phyloP scores from a whole-genome alignment of 2,113 vertebrate species.

The Alethe diademata region DNA sequence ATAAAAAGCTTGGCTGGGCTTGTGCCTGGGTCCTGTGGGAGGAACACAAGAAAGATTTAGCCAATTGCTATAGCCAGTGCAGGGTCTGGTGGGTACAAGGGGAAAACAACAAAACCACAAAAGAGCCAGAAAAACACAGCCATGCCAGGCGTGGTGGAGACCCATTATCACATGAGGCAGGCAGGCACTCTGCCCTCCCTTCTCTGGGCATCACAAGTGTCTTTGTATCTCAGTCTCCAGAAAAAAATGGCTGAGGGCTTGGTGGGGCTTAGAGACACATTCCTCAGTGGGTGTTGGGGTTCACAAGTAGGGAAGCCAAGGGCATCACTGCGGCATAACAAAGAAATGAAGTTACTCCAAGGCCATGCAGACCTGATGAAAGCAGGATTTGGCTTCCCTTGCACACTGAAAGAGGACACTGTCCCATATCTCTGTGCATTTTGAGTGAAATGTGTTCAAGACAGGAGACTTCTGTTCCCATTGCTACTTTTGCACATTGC shows the following conservation, averaged over 20 bases:
- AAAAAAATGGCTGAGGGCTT: background rate
- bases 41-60: background rate
- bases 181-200: background rate
- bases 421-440: background rate
- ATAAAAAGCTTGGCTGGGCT: slow-evolving; percentile 40
- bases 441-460: background rate
- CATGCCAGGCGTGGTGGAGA: slow-evolving; percentile 33
- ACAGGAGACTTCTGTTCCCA: background rate
- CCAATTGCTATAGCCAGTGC: background rate
- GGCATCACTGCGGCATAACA: background rate
- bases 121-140: slow-evolving; percentile 33
- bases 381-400: background rate
- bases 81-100: background rate
- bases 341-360: background rate
- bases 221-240: background rate
- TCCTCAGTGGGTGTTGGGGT: background rate
- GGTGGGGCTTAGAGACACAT: background rate
- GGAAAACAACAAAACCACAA: slow-evolving; percentile 35
- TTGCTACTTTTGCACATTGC: background rate
- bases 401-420: background rate
- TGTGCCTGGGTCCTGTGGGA: background rate
- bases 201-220: background rate
- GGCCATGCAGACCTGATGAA: background rate
- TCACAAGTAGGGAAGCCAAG: background rate
- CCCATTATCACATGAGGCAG: background rate